Conservation (phyloP, 2,888 invertebrate genomes). For the Pseudeuparius sepicola region DNA sequence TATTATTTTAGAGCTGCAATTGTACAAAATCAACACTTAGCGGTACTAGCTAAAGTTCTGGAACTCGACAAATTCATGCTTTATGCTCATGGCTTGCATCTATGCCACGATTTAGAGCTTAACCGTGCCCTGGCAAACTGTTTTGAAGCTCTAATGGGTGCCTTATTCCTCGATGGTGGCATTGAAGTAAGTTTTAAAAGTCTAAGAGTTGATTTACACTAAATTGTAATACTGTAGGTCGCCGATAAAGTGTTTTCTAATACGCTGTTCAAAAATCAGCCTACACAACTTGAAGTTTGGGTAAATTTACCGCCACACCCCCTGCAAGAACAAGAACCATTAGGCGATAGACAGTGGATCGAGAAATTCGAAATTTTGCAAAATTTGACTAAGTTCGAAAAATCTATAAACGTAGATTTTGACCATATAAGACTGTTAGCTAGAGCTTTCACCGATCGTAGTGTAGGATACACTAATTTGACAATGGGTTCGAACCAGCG, state of each 20-base stretch:
- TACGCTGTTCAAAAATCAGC: conserved; percentile 62
- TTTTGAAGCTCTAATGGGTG: conserved; percentile 98
- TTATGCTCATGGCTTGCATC: conserved; percentile 95
- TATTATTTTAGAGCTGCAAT: conserved; percentile 65
- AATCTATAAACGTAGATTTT: conserved; percentile 41
- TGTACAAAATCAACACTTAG: conserved; percentile 97
- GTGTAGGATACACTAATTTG: too few species aligned
- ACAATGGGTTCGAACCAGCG: conserved; percentile 97
- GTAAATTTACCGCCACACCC: conserved; percentile 81
- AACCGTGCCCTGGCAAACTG: conserved; percentile 99
- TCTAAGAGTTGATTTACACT: too few species aligned
- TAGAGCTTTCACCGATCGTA: conserved; percentile 44
- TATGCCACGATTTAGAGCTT: conserved; percentile 93
- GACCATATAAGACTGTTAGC: conserved; percentile 21
- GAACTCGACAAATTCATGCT: conserved; percentile 90
- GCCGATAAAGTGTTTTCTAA: conserved; percentile 83
- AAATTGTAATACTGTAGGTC: too few species aligned
- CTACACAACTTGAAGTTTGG: conserved; percentile 68
- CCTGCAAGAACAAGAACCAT: conserved; percentile 87
- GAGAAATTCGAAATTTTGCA: conserved; percentile 75
- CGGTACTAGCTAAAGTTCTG: conserved; percentile 79
- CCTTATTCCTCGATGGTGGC: conserved; percentile 88
- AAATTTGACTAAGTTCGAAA: conserved; percentile 82
- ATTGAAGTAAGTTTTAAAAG: conserved; percentile 54
- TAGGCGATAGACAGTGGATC: conserved; percentile 90